Conservation (phyloP, 2,797 vertebrate species). For the Spheniscus humboldti region DNA sequence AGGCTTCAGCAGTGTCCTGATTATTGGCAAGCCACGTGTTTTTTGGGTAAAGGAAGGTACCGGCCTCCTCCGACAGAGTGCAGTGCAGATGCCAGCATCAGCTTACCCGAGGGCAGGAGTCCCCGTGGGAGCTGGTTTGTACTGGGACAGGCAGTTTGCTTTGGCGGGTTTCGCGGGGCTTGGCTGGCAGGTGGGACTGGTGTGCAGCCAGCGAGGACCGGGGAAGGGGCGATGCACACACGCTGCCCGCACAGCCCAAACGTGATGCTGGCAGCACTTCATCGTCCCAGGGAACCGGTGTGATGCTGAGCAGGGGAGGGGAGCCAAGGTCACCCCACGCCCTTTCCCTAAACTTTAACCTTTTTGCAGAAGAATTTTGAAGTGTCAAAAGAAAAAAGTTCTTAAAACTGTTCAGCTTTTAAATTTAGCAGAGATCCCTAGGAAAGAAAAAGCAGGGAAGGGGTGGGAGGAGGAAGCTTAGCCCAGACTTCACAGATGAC, state of each 20-base stretch:
- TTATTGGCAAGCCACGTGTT: neutral
- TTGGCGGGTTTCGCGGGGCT: neutral
- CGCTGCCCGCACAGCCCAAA: neutral
- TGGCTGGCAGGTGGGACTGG: neutral
- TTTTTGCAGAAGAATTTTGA: neutral
- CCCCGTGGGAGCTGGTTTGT: neutral
- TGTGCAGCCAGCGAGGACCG: neutral
- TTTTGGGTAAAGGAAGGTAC: neutral
- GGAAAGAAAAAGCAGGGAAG: neutral
- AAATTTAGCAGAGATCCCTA: neutral
- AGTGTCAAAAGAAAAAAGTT: neutral
- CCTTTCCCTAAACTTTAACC: neutral
- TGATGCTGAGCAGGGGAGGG: neutral
- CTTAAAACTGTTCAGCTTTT: neutral
- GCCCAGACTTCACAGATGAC: neutral
- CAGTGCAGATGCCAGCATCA: neutral
- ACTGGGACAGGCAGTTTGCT: neutral
- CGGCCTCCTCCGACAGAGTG: neutral
- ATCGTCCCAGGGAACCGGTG: fast-evolving
- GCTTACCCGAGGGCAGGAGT: too few relatives aligned
- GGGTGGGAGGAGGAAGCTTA: neutral
- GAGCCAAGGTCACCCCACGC: neutral
- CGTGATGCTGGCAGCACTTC: neutral
- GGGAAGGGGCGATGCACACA: neutral
- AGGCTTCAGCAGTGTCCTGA: neutral